These are phyloP conservation scores for Acleris laterana DNA, from an alignment of 2,888 invertebrate species.

Conservation along the genomic window DNA sequence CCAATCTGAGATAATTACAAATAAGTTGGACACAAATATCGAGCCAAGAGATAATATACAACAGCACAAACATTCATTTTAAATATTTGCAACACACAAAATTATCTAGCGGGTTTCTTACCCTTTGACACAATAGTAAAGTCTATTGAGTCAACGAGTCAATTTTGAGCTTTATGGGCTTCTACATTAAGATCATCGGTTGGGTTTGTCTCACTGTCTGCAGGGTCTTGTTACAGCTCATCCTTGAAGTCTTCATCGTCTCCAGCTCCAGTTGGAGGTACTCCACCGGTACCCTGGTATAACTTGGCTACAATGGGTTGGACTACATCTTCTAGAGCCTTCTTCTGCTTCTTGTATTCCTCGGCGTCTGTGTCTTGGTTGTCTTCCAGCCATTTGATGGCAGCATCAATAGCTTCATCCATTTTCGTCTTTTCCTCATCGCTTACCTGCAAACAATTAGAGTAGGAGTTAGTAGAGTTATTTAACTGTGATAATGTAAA, in stretches of 20 bases:
- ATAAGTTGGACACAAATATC: too few species aligned
- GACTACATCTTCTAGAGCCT: constrained; percentile 96
- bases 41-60: too few species aligned
- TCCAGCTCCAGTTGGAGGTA: constrained; percentile 89
- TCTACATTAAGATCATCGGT: constrained; percentile 19
- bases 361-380: constrained; percentile 96
- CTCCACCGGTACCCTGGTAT: constrained; percentile 94
- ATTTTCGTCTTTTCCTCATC: constrained; percentile 97
- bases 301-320: constrained; percentile 99
- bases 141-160: too few species aligned
- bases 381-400: constrained; percentile 98
- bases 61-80: too few species aligned
- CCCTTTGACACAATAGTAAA: too few species aligned
- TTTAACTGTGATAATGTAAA: too few species aligned
- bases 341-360: constrained; percentile 97
- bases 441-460: constrained; percentile 72
- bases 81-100: too few species aligned
- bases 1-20: neutral
- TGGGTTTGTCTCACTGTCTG: constrained; percentile 14
- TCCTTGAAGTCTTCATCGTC: constrained; percentile 92
- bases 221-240: constrained; percentile 87
- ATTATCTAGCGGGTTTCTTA: too few species aligned
- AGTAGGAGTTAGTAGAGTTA: constrained; percentile 7
- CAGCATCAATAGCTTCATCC: constrained; percentile 97
- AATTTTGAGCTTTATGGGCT: neutral